Base-by-base conservation (phyloP, 2,797 vertebrate genomes). In the Lithobates sylvaticus region DNA sequence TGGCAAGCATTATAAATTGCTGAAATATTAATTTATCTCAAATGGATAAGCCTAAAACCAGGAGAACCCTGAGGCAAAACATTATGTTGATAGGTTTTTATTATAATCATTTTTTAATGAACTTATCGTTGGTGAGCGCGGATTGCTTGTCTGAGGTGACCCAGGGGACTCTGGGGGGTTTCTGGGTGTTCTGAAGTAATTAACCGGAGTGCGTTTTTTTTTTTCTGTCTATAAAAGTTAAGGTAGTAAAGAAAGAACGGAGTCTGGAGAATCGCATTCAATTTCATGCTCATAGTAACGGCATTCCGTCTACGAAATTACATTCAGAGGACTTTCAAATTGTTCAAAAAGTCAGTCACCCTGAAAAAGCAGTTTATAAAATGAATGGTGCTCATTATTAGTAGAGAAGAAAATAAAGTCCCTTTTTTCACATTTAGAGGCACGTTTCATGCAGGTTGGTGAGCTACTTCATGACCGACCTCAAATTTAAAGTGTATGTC, bases 71-170 rank as follows among this genome's bases (percentile, higher is more conserved):
- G 10, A 26, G 67, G 83, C 83, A 39, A 27, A 77, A 70, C 74
- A 69, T 71, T 18, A 29, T 34, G n/a, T 47, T 77, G 83, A 84
- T 84, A 84, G 50, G 77, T 77, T 76, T 82, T 75, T 58, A 58
- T 77, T 69, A 36, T 58, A 84, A 84, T 77, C 32, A 84, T 84
- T 77, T 84, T 77, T 77, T 77, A 77, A 84, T 84, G 75, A 84
- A 84, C 15, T 61, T 68, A 75, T 68, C 73, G 21, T 67, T 84
- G 82, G 61, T 64, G 12, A 29, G 16, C 67, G n/a, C 32, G 39
- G n/a, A 75, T 65, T 76, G 50, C n/a, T 50, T 23, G 12, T 68
- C 67, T 27, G 32, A 27, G 54, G 72, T 36, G 58, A 18, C 58
- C 61, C 8, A 21, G 61, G 61, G 81, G 36, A 34, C 2, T 47